Conservation (phyloP, 2,888 invertebrate species). For the Polymixis flavicincta region DNA sequence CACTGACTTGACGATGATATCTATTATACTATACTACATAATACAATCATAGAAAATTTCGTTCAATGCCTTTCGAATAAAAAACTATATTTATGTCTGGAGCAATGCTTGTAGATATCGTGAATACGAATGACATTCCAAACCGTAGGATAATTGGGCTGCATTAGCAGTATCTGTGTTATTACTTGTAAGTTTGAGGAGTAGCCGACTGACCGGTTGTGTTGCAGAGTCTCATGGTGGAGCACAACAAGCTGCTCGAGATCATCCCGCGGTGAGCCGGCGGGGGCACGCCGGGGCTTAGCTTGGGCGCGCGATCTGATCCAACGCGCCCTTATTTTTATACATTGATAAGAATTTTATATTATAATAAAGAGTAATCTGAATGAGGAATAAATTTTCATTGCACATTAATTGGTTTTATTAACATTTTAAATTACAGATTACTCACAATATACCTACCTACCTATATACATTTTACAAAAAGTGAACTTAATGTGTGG, state of each 20-base stretch:
- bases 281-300: constrained; percentile 43
- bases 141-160: background rate
- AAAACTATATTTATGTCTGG: background rate
- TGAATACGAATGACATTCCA: background rate
- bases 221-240: constrained; percentile 90
- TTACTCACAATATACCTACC: background rate
- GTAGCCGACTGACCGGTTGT: constrained; percentile 33
- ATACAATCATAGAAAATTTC: background rate
- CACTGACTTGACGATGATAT: background rate
- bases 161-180: constrained; percentile 9
- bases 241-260: constrained; percentile 90
- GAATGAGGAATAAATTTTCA: constrained; percentile 44
- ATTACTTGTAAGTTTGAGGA: constrained; percentile 1
- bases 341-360: constrained; percentile 57
- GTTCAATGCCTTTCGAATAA: background rate
- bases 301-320: constrained; percentile 13
- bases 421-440: background rate
- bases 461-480: background rate
- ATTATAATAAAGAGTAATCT: constrained; percentile 45
- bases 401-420: constrained; percentile 22
- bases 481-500: background rate
- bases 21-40: background rate
- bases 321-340: constrained; percentile 59
- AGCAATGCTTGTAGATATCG: background rate
- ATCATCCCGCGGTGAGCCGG: constrained; percentile 73